Conservation (phyloP, 2,797 vertebrate genomes). For the Sebastes trivittatus region DNA sequence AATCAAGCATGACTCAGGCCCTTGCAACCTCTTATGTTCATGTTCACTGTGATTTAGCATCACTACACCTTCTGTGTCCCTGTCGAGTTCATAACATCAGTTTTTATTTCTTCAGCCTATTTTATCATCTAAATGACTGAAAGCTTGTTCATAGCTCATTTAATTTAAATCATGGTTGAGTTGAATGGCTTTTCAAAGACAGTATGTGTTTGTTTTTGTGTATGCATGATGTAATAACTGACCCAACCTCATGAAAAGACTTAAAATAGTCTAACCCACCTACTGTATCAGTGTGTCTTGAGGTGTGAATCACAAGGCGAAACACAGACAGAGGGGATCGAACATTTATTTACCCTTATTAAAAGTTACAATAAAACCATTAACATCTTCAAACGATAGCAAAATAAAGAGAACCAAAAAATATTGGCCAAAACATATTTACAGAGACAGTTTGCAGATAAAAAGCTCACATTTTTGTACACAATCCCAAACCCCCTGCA, state of each 20-base stretch:
- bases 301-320: conserved; percentile 56
- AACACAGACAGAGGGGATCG: conserved; percentile 75
- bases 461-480: conserved; percentile 91
- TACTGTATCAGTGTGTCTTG: background rate
- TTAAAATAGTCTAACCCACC: background rate
- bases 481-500: conserved; percentile 74
- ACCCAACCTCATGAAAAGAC: background rate
- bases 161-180: background rate
- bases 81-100: background rate
- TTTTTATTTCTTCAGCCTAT: background rate
- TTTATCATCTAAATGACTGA: background rate
- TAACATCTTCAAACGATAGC: conserved; percentile 92
- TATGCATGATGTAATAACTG: background rate
- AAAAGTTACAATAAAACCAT: conserved; percentile 88
- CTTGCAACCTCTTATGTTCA: background rate
- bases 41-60: background rate
- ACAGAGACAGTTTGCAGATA: conserved; percentile 91
- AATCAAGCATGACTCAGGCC: too few relatives aligned
- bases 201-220: background rate
- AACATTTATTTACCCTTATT: conserved; percentile 89
- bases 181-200: background rate
- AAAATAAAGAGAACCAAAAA: conserved; percentile 92
- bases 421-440: conserved; percentile 93
- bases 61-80: background rate
- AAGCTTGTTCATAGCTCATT: background rate